Percentiles rank a stretch among this genome's conserved stretches.
Conservation (phyloP, 2,113 vertebrate genomes). For the Barbus barbus region DNA sequence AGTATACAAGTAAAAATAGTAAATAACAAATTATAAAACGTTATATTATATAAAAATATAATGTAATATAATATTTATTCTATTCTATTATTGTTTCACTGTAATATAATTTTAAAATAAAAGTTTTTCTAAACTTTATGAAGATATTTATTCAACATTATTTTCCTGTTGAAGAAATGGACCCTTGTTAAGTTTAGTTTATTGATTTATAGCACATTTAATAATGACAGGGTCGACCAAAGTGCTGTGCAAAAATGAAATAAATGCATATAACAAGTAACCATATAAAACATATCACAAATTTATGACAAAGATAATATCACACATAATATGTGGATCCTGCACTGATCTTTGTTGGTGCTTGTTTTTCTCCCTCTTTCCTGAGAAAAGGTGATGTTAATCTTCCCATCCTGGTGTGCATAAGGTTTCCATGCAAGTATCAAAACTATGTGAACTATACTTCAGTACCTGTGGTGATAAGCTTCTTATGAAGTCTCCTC, state of each 20-base stretch:
- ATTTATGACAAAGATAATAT: no score
- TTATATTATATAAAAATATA: no score
- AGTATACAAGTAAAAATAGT: no score
- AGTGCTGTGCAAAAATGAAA: no score
- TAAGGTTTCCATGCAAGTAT: constrained; percentile 22
- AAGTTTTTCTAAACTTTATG: background rate
- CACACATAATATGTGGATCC: no score
- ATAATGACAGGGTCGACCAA: no score
- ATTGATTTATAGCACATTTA: no score
- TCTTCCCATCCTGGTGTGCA: constrained; percentile 2
- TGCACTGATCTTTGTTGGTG: background rate
- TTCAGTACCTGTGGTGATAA: constrained; percentile 37
- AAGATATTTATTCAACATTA: background rate
- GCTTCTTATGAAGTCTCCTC: constrained; percentile 26
- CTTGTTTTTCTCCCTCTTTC: background rate
- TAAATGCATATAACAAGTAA: no score
- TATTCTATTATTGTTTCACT: background rate
- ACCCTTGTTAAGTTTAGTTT: no score
- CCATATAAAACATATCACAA: no score
- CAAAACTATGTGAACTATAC: constrained; percentile 1
- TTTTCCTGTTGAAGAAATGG: background rate
- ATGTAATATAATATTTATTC: no score
- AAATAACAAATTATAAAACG: no score
- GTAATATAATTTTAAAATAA: background rate
- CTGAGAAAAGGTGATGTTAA: constrained; percentile 16